A percentile compares a stretch with the other conserved stretches of the same genome.
These are phyloP conservation scores for Acanthis flammea DNA, from an alignment of 2,797 vertebrate genomes.

Conservation along the genomic window DNA sequence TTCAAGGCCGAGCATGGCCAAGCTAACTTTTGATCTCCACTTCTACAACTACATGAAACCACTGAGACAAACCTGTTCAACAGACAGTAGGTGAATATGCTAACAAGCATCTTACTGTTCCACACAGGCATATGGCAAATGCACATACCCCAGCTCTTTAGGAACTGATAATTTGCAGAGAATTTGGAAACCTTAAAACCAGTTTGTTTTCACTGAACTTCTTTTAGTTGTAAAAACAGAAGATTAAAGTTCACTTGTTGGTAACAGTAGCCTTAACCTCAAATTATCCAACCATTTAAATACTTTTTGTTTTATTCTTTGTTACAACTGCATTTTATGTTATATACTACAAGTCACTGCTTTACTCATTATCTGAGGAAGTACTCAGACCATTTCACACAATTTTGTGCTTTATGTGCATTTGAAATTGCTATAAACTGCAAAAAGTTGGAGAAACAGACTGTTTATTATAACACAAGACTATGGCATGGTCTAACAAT, in stretches of 20 bases:
- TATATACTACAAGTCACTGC: neutral
- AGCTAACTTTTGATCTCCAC: neutral
- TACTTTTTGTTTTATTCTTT: neutral
- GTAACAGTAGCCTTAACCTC: neutral
- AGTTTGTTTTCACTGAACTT: neutral
- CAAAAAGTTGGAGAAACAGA: neutral
- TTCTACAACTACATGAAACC: neutral
- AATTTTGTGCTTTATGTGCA: neutral
- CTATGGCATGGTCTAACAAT: neutral
- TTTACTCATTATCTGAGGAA: conserved; percentile 24
- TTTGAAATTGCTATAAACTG: neutral
- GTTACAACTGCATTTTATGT: neutral
- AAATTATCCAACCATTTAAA: neutral
- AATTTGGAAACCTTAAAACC: neutral
- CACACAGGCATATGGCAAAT: neutral
- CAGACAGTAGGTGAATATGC: neutral
- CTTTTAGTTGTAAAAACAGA: neutral
- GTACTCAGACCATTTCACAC: neutral
- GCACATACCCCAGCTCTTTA: neutral
- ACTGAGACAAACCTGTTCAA: neutral
- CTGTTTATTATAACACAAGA: neutral
- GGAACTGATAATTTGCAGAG: neutral
- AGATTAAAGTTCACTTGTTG: neutral
- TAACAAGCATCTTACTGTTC: neutral
- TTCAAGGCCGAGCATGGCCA: neutral